phyloP scores from a whole-genome alignment of 2,797 vertebrate species.

The Rhinogobio ventralis region DNA sequence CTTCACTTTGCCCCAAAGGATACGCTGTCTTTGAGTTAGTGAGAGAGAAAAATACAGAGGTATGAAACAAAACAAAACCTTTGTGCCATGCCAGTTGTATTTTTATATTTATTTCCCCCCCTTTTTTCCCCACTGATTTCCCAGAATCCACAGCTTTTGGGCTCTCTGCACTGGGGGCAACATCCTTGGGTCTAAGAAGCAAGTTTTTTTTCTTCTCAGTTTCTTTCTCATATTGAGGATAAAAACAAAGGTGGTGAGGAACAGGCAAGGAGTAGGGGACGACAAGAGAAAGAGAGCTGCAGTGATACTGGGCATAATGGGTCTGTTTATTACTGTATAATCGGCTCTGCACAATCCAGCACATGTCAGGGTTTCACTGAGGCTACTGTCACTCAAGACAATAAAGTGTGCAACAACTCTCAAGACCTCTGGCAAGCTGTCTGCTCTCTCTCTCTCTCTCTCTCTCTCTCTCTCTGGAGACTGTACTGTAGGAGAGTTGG shows the following conservation, averaged over 20 bases:
- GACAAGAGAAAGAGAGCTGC: not conserved
- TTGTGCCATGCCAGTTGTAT: slow-evolving; percentile 37
- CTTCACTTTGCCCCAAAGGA: slow-evolving; percentile 55
- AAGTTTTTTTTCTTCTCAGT: not conserved
- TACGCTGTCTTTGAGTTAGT: slow-evolving; percentile 59
- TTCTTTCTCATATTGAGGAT: slow-evolving; percentile 15
- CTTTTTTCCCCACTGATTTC: slow-evolving; percentile 43
- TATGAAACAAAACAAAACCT: slow-evolving; percentile 60
- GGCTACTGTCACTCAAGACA: slow-evolving; percentile 24
- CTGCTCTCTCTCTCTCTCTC: slow-evolving; percentile 4
- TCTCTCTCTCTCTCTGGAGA: not conserved
- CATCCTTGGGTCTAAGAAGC: slow-evolving; percentile 15
- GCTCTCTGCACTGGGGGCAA: slow-evolving; percentile 34
- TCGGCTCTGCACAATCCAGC: slow-evolving; percentile 15
- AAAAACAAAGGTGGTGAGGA: slow-evolving; percentile 3
- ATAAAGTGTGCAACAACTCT: slow-evolving; percentile 41
- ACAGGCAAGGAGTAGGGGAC: not conserved
- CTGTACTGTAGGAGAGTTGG: slow-evolving; percentile 15
- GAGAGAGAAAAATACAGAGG: slow-evolving; percentile 49
- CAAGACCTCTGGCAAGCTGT: slow-evolving; percentile 40
- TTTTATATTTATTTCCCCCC: slow-evolving; percentile 26
- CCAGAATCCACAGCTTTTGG: slow-evolving; percentile 26
- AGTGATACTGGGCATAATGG: not conserved
- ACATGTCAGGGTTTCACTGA: slow-evolving; percentile 31
- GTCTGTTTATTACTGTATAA: not conserved